A percentile compares a stretch with the other conserved stretches of the same genome.
phyloP scores from a whole-genome alignment of 2,888 invertebrate species.

The Protophormia terraenovae region DNA sequence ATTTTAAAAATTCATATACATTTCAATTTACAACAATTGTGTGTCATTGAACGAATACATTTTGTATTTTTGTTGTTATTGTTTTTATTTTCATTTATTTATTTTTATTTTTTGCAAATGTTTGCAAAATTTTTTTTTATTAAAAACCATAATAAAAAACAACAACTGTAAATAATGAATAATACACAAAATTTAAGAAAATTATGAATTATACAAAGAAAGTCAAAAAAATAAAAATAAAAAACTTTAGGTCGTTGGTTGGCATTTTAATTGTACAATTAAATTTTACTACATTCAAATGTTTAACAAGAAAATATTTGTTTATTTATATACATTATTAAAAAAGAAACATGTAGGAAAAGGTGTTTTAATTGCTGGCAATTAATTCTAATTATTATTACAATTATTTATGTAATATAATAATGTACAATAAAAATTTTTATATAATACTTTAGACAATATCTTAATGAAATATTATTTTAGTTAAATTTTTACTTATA shows the following conservation, averaged over 20 bases:
- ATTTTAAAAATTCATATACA: slow-evolving; percentile 2
- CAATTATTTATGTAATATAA: too few relatives aligned
- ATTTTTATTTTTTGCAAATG: slow-evolving; percentile 44
- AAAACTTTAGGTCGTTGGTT: slow-evolving; percentile 7
- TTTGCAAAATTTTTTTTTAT: slow-evolving; percentile 45
- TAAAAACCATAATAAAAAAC: slow-evolving; percentile 13
- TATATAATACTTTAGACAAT: too few relatives aligned
- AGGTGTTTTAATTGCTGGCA: slow-evolving; percentile 57
- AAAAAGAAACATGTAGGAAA: slow-evolving; percentile 31
- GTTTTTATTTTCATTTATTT: slow-evolving; percentile 14
- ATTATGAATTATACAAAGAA: slow-evolving; percentile 47
- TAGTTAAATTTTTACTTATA: too few relatives aligned
- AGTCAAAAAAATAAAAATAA: slow-evolving; percentile 36
- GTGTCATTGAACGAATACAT: slow-evolving; percentile 55
- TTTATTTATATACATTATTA: background rate
- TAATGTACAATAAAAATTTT: too few relatives aligned
- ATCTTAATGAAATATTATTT: too few relatives aligned
- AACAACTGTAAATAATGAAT: slow-evolving; percentile 31
- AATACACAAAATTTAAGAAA: slow-evolving; percentile 19
- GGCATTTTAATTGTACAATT: slow-evolving; percentile 59
- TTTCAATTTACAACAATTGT: slow-evolving; percentile 58
- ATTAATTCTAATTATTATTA: slow-evolving; percentile 50
- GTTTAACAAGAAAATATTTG: background rate
- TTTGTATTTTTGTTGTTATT: slow-evolving; percentile 21
- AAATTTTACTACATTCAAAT: slow-evolving; percentile 52